These are phyloP conservation scores for Jordanella pulchra DNA, from an alignment of 2,797 vertebrate genomes.

Conservation along the genomic window DNA sequence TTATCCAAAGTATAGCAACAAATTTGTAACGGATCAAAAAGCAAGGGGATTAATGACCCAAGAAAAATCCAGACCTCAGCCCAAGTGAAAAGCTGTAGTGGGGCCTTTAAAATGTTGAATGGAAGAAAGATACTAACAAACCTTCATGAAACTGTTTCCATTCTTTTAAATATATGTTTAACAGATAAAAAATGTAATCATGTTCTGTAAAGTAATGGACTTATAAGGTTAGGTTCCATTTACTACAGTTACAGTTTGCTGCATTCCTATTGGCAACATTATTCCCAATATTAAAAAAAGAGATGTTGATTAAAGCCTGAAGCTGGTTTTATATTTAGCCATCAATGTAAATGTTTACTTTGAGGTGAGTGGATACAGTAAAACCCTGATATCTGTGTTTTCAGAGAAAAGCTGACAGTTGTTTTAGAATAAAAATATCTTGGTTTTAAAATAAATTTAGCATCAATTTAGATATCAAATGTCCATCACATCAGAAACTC, in stretches of 20 bases:
- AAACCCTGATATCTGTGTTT: too few species aligned
- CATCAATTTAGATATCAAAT: too few species aligned
- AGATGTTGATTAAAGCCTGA: neutral
- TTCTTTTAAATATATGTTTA: neutral
- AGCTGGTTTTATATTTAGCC: neutral
- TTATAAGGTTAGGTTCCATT: neutral
- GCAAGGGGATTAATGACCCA: slow-evolving; percentile 1
- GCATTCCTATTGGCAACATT: neutral
- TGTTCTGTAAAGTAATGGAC: neutral
- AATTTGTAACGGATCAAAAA: slow-evolving; percentile 5
- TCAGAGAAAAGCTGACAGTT: too few species aligned
- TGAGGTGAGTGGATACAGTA: neutral
- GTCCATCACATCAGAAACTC: too few species aligned
- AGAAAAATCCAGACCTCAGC: neutral
- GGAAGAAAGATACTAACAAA: neutral
- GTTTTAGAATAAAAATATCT: too few species aligned
- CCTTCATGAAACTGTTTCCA: neutral
- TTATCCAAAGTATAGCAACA: neutral
- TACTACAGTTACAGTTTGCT: neutral
- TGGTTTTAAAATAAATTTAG: too few species aligned
- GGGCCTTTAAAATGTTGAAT: neutral
- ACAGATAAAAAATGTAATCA: neutral
- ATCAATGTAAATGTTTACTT: neutral
- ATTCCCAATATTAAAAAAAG: neutral
- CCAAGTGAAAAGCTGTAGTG: neutral